A percentile compares a stretch with the other conserved stretches of the same genome.
These are phyloP conservation scores for Agrypnia vestita DNA, from an alignment of 1,140 invertebrate genomes.

Conservation along the genomic window DNA sequence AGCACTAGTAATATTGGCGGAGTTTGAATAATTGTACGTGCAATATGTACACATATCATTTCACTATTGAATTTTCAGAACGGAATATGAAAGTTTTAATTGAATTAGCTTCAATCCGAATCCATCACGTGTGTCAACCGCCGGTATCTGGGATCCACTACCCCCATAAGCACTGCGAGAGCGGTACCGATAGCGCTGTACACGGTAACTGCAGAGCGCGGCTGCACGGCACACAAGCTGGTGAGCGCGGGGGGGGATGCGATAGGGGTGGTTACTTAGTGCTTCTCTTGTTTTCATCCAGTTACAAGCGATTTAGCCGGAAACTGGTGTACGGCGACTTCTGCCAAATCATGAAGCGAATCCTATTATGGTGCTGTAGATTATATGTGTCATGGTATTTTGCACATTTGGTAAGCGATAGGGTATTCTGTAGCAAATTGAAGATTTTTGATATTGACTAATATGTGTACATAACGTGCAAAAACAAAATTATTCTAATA, in stretches of 20 bases:
- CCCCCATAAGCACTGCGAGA: not conserved
- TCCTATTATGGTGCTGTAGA: slow-evolving; percentile 21
- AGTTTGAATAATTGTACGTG: no score
- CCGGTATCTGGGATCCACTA: not conserved
- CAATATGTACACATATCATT: no score
- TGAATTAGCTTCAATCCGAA: not conserved
- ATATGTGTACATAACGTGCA: no score
- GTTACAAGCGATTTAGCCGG: slow-evolving; percentile 5
- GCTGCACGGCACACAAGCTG: not conserved
- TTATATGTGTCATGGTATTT: no score
- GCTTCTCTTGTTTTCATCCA: not conserved
- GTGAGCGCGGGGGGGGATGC: slow-evolving; percentile 61
- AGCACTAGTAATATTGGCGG: no score
- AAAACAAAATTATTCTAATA: no score
- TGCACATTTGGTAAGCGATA: no score
- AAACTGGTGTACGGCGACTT: slow-evolving; percentile 7
- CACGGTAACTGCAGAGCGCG: not conserved
- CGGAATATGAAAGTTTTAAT: not conserved
- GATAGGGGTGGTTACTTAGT: slow-evolving; percentile 62
- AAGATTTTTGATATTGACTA: no score
- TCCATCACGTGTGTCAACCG: slow-evolving; percentile 7
- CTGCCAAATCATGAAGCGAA: slow-evolving; percentile 63
- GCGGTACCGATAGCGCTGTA: not conserved
- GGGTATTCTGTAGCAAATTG: no score
- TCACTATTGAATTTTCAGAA: not conserved